Conservation (phyloP, 2,888 invertebrate species). For the Boloria euphrosyne region DNA sequence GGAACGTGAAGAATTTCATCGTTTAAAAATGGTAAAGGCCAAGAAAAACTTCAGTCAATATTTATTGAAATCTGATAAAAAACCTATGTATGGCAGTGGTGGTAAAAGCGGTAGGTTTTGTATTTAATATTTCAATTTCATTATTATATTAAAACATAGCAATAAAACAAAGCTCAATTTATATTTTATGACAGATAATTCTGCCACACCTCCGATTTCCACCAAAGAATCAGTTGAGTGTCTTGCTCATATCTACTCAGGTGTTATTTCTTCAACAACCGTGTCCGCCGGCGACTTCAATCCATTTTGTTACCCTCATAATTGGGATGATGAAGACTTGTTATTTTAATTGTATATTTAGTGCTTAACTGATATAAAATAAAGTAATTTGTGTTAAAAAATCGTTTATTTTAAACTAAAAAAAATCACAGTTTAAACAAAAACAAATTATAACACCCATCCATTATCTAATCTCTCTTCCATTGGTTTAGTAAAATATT, state of each 20-base stretch:
- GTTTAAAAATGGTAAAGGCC: constrained; percentile 76
- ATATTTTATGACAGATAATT: constrained; percentile 20
- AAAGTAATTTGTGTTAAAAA: background rate
- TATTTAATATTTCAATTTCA: background rate
- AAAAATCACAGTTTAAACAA: background rate
- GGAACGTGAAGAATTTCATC: constrained; percentile 78
- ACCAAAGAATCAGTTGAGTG: constrained; percentile 51
- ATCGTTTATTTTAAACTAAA: constrained; percentile 1
- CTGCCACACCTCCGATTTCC: constrained; percentile 37
- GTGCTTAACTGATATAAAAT: constrained; percentile 6
- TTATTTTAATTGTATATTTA: constrained; percentile 55
- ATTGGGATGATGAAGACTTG: constrained; percentile 74
- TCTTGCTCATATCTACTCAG: constrained; percentile 49
- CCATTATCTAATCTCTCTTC: constrained; percentile 72
- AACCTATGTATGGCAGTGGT: constrained; percentile 37
- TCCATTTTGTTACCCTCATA: constrained; percentile 62
- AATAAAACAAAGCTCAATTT: background rate
- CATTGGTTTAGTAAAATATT: constrained; percentile 75
- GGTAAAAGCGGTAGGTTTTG: constrained; percentile 33
- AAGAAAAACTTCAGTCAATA: constrained; percentile 62
- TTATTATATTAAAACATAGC: background rate
- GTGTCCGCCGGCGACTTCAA: constrained; percentile 58
- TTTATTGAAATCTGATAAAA: constrained; percentile 44
- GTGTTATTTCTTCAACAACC: constrained; percentile 48
- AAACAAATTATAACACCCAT: constrained; percentile 67